Conservation (phyloP, 2,888 invertebrate genomes). For the Napeogenes inachia region DNA sequence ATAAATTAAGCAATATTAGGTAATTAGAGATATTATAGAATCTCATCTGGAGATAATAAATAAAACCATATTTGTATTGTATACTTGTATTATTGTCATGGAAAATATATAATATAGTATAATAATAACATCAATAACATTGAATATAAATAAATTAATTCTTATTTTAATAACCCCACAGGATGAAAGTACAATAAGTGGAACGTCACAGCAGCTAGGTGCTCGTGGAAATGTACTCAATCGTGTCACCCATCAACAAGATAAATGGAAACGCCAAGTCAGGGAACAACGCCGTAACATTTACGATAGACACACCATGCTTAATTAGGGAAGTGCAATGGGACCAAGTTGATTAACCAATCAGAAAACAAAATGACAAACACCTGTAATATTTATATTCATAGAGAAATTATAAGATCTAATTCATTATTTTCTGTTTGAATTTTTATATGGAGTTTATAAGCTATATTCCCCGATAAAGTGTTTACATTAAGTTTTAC, state of each 20-base stretch:
- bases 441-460: no score
- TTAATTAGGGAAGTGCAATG: slow-evolving; percentile 81
- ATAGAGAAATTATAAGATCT: not conserved
- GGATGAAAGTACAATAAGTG: slow-evolving; percentile 80
- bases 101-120: not conserved
- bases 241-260: slow-evolving; percentile 96
- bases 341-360: slow-evolving; percentile 3
- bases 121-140: not conserved
- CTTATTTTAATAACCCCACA: slow-evolving; percentile 43
- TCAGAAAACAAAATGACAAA: not conserved
- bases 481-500: no score
- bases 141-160: not conserved
- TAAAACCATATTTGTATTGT: not conserved
- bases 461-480: no score
- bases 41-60: not conserved
- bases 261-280: slow-evolving; percentile 98
- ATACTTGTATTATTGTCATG: slow-evolving; percentile 5
- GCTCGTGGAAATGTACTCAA: slow-evolving; percentile 91
- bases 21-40: no score
- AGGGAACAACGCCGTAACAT: slow-evolving; percentile 97
- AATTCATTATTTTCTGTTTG: not conserved
- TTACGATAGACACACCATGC: slow-evolving; percentile 98
- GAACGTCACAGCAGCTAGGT: slow-evolving; percentile 86
- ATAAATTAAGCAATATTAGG: no score
- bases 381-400: not conserved